phyloP scores from a whole-genome alignment of 2,888 invertebrate species.

The Epinotia demarniana region DNA sequence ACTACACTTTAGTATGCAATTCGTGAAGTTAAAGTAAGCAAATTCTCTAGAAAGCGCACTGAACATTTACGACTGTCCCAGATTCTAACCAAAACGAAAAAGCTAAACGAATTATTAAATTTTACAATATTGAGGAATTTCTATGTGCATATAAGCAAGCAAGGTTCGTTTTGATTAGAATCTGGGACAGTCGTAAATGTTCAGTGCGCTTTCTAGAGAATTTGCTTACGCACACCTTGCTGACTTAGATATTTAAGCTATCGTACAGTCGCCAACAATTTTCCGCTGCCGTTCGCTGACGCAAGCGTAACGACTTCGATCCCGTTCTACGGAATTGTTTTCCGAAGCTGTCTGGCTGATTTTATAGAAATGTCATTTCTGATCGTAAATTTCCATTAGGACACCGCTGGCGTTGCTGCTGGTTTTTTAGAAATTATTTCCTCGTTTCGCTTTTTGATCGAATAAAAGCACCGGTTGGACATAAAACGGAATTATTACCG shows the following conservation, averaged over 20 bases:
- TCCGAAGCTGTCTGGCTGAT: constrained; percentile 52
- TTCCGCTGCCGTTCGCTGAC: constrained; percentile 54
- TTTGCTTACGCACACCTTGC: constrained; percentile 38
- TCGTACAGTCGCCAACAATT: constrained; percentile 46
- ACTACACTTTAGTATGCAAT: not conserved
- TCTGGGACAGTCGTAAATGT: not conserved
- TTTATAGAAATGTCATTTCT: constrained; percentile 51
- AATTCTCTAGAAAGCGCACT: not conserved
- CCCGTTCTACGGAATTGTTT: constrained; percentile 58
- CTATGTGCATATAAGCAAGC: not conserved
- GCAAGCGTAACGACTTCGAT: constrained; percentile 53
- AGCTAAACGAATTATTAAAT: not conserved
- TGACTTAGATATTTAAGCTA: constrained; percentile 49
- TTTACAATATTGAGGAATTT: not conserved
- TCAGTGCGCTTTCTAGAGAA: not conserved
- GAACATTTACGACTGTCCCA: not conserved
- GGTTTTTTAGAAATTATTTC: constrained; percentile 44
- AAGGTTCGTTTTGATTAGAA: constrained; percentile 2
- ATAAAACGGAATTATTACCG: not conserved
- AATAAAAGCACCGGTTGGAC: constrained; percentile 4
- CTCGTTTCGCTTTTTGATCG: not conserved
- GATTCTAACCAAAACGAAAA: not conserved
- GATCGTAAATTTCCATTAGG: constrained; percentile 50
- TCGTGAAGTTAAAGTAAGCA: constrained; percentile 7
- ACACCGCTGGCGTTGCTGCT: constrained; percentile 34